Evolutionary conservation across 2,888 invertebrate species (phyloP).

Genomic region (Strigamia crassipes): DNA sequence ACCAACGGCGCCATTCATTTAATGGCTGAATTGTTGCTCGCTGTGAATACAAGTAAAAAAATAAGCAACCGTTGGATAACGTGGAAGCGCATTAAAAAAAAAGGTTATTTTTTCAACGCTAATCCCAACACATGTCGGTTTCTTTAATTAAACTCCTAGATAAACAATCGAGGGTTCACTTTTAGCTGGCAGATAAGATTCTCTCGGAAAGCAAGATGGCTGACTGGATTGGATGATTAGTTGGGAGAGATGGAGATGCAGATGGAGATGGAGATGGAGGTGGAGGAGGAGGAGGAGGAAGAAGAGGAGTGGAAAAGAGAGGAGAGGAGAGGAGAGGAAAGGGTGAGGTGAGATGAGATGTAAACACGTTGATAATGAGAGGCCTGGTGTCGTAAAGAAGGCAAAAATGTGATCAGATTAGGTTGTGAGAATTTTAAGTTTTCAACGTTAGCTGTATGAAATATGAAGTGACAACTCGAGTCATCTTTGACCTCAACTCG

Average conservation of each 20-base stretch:
- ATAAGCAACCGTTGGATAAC: not conserved
- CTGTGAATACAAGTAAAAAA: too few species aligned
- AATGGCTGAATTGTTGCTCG: too few species aligned
- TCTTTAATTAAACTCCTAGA: constrained; percentile 25
- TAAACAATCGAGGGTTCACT: not conserved
- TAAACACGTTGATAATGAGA: constrained; percentile 34
- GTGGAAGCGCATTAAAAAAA: not conserved
- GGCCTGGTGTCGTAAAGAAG: constrained; percentile 25
- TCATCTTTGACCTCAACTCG: not conserved
- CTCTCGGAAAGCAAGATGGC: not conserved
- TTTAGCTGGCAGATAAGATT: not conserved
- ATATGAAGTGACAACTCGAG: constrained; percentile 9
- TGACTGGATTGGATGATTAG: not conserved
- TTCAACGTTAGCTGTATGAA: not conserved
- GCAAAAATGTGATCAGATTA: constrained; percentile 16
- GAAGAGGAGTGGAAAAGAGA: not conserved
- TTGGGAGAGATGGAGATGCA: not conserved
- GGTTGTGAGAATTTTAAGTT: not conserved
- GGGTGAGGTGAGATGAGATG: not conserved
- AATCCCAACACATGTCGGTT: constrained; percentile 39
- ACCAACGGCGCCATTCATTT: too few species aligned
- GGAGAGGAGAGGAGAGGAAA: not conserved
- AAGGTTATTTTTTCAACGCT: constrained; percentile 18
- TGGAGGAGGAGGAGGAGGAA: not conserved
- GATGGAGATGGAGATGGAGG: not conserved